A percentile compares a stretch with the other conserved stretches of the same genome.
Conservation (phyloP, 1,140 invertebrate genomes). For the Drosophila sechellia region DNA sequence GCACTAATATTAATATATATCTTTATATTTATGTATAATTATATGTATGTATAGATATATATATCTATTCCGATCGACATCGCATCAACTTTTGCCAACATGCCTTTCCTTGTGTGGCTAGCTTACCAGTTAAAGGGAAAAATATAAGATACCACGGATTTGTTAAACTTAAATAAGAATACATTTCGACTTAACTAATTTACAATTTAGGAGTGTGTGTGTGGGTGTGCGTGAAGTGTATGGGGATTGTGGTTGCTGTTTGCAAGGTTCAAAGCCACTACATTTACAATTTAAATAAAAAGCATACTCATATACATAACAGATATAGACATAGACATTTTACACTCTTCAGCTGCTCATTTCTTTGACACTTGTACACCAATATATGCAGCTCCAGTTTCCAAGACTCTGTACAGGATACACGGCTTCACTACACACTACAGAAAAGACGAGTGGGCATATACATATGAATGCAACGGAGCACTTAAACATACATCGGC, state of each 20-base stretch:
- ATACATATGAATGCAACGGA: constrained; percentile 25
- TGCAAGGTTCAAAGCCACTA: constrained; percentile 15
- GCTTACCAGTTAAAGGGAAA: constrained; percentile 30
- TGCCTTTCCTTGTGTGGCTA: constrained; percentile 3
- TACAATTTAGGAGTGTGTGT: constrained; percentile 27
- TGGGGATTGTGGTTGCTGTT: background rate
- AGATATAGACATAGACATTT: constrained; percentile 48
- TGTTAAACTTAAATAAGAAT: constrained; percentile 41
- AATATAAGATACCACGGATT: constrained; percentile 46
- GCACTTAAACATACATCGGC: background rate
- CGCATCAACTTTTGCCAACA: background rate
- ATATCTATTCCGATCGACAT: constrained; percentile 33
- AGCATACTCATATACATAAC: constrained; percentile 51
- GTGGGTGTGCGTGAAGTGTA: background rate
- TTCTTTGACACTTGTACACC: background rate
- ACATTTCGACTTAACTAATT: constrained; percentile 49
- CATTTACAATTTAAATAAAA: constrained; percentile 53
- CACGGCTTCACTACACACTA: background rate
- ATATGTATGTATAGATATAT: constrained; percentile 39
- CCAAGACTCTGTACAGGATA: constrained; percentile 21
- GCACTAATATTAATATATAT: constrained; percentile 36
- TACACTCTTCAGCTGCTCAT: constrained; percentile 9
- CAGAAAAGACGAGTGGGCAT: constrained; percentile 3
- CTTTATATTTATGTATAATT: constrained; percentile 11
- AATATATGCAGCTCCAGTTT: constrained; percentile 1